A percentile compares a stretch with the other conserved stretches of the same genome.
These are phyloP conservation scores for Fukomys damarensis DNA, from an alignment of 2,113 vertebrate species.

Conservation along the genomic window DNA sequence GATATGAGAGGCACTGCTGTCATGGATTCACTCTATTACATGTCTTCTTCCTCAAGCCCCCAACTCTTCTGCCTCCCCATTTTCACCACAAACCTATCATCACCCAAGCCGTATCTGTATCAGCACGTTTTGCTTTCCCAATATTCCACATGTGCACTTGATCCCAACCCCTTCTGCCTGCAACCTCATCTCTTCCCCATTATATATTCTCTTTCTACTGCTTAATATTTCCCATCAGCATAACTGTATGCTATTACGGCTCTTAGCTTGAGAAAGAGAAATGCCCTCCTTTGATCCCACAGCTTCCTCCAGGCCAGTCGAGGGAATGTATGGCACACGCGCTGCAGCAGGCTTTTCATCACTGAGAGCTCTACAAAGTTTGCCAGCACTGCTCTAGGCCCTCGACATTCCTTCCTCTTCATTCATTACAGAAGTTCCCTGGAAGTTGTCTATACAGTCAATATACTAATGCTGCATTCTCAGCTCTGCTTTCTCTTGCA, in stretches of 20 bases:
- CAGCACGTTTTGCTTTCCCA: background rate
- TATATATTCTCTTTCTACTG: background rate
- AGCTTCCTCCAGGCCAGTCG: background rate
- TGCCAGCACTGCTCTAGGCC: background rate
- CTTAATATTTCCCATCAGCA: background rate
- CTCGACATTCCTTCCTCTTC: background rate
- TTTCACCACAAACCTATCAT: background rate
- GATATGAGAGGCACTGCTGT: background rate
- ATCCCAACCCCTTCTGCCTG: background rate
- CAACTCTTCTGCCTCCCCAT: background rate
- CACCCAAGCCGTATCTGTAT: background rate
- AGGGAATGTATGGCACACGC: background rate
- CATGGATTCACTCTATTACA: background rate
- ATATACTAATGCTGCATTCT: background rate
- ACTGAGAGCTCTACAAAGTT: background rate
- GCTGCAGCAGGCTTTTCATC: background rate
- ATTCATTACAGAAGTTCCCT: background rate
- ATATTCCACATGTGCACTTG: background rate
- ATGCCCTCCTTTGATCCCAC: background rate
- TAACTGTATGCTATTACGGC: background rate
- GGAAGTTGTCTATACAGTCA: background rate
- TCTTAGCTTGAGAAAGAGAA: background rate
- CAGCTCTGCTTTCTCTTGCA: background rate
- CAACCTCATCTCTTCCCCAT: rapidly evolving
- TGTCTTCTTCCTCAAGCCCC: background rate